Conservation (phyloP, 2,113 vertebrate species). For the Coracopsis vasa region DNA sequence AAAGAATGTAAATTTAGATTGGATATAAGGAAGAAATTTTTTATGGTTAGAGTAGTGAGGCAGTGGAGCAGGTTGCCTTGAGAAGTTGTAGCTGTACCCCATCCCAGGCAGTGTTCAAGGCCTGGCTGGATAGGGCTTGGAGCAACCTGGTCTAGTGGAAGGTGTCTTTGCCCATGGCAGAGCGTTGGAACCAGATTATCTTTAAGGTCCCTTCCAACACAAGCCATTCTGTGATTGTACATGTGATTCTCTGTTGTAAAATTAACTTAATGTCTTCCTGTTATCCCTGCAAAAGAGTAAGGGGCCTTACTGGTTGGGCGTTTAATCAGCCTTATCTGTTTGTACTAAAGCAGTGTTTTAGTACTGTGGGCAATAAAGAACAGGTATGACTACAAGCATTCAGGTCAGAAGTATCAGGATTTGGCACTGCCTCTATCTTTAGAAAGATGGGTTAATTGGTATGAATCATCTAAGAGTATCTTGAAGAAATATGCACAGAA, state of each 20-base stretch:
- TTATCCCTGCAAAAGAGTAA: neutral
- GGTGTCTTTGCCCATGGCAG: neutral
- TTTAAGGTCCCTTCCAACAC: neutral
- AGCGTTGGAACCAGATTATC: neutral
- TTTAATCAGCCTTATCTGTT: neutral
- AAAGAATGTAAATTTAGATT: neutral
- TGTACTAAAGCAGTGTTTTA: neutral
- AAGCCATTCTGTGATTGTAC: neutral
- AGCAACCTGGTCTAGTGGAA: neutral
- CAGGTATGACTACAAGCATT: neutral
- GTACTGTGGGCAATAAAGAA: neutral
- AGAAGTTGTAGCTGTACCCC: neutral
- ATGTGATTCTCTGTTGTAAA: neutral
- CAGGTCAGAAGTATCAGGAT: neutral
- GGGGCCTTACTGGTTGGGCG: neutral
- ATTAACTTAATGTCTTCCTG: neutral
- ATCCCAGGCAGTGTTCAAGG: neutral
- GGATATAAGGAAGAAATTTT: neutral
- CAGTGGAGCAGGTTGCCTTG: fast-evolving
- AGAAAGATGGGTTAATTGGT: neutral
- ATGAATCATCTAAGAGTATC: neutral
- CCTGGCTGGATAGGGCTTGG: neutral
- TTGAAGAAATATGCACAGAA: neutral
- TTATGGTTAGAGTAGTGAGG: fast-evolving
- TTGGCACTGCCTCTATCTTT: neutral